Evolutionary conservation across 1,140 invertebrate species (phyloP), one percentile per base, ranked within the genome.

Genomic region (Steinernema khuongi): DNA sequence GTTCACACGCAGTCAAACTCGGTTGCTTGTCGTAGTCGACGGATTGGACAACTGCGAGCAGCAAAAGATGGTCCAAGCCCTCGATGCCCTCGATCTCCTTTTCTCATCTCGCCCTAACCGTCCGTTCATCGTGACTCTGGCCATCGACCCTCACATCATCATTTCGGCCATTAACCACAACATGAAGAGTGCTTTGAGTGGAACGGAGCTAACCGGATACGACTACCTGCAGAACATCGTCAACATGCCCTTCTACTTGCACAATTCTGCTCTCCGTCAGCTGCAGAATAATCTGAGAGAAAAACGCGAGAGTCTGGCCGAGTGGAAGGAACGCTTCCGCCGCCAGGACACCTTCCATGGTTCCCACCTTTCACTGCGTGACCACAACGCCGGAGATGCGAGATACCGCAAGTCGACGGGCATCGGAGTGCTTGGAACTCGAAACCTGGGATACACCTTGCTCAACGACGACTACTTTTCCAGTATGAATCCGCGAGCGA

Each of bases 1-100:
- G 1, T 82, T 85, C 69, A 84, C 81, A 33, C 70, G 74, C 32
- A 81, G 79, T 72, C 83, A 85, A 70, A 85, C 83, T 31, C 71
- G 82, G 26, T 36, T 85, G 1, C 95, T 98, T 0, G 91, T 97
- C 2, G 91, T 98, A 36, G 92, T 99, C 29, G 96, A 99, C 87
- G 96, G 96, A 0, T 86, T 99, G 76, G 96, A 99, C 86, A 96
- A 92, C 83, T 97, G 94, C 84, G 96, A 98, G 85, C 95, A 97
- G 85, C 94, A 96, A 81, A 94, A 96, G 86, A 94, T 97, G 19
- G 87, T 97, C 2, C 73, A 69, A n/a, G 68, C 96, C 30, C 88
- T 99, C 26, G 96, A 97, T 88, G 93, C 94, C 1, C 92, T 98
- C 33, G 92, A 97, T 86, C 91, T 95, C 22, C 87, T 98, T 31